phyloP scores from a whole-genome alignment of 2,797 vertebrate species.

The Oryzias dopingdopingensis region DNA sequence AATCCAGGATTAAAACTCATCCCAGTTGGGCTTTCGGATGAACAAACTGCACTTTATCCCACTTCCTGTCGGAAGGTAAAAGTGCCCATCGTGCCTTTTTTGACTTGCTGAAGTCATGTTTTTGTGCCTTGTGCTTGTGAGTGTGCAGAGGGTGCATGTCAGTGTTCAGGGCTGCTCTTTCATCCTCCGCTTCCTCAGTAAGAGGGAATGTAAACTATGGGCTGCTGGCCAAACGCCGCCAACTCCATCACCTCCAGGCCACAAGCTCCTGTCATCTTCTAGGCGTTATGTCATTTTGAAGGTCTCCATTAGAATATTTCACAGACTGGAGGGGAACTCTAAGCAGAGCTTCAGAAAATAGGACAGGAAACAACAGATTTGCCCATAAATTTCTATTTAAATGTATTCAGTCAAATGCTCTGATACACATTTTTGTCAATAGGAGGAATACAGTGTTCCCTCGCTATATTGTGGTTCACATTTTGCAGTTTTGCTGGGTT shows the following conservation, averaged over 20 bases:
- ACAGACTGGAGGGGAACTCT: slow-evolving; percentile 15
- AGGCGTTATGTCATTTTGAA: slow-evolving; percentile 41
- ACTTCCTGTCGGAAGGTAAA: slow-evolving; percentile 12
- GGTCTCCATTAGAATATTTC: neutral
- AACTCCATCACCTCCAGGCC: slow-evolving; percentile 41
- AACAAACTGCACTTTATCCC: slow-evolving; percentile 6
- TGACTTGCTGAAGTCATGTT: slow-evolving; percentile 16
- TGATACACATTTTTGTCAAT: too few relatives aligned
- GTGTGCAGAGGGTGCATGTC: slow-evolving; percentile 29
- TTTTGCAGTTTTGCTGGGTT: too few relatives aligned
- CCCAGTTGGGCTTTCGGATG: slow-evolving; percentile 18
- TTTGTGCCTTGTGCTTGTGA: slow-evolving; percentile 17
- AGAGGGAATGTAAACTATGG: slow-evolving; percentile 92
- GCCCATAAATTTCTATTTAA: too few relatives aligned
- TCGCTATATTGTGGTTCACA: too few relatives aligned
- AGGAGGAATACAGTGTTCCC: too few relatives aligned
- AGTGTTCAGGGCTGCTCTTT: slow-evolving; percentile 81
- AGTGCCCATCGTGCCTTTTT: slow-evolving; percentile 13
- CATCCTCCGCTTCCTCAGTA: slow-evolving; percentile 90
- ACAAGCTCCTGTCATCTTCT: slow-evolving; percentile 37
- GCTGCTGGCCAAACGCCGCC: slow-evolving; percentile 78
- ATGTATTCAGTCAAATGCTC: too few relatives aligned
- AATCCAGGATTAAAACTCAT: slow-evolving; percentile 23
- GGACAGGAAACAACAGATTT: too few relatives aligned
- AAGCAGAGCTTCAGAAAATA: neutral